These are phyloP conservation scores for Pseudachorutes palmiensis DNA, from an alignment of 1,140 invertebrate species.

Conservation along the genomic window DNA sequence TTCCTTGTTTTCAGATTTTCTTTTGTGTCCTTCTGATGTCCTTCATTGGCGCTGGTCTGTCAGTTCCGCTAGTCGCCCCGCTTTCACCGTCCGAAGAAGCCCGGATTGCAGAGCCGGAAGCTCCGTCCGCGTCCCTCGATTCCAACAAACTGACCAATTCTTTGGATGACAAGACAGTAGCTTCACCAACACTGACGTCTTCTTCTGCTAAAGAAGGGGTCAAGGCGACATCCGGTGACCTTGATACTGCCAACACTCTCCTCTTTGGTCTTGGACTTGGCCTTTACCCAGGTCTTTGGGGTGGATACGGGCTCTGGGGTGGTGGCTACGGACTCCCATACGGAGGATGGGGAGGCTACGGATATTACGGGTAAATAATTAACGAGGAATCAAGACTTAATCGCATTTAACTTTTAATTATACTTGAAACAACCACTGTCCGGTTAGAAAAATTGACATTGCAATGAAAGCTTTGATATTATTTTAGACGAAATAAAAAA, in stretches of 20 bases:
- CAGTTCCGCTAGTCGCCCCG: not conserved
- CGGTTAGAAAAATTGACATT: no score
- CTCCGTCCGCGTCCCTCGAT: no score
- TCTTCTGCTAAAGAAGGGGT: no score
- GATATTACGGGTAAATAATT: not conserved
- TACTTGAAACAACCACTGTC: no score
- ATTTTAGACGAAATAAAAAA: no score
- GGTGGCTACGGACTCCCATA: not conserved
- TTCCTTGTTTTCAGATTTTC: not conserved
- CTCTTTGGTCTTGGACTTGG: not conserved
- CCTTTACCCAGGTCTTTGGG: not conserved
- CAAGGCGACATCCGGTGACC: not conserved
- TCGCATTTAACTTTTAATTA: no score
- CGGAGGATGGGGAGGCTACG: not conserved
- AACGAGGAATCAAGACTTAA: no score
- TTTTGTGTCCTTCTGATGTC: not conserved
- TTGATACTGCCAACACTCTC: not conserved
- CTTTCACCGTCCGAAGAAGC: not conserved
- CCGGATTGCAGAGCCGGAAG: not conserved
- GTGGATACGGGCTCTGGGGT: not conserved
- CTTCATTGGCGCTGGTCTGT: not conserved
- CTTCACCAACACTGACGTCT: not conserved
- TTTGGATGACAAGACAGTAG: not conserved
- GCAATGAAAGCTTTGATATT: no score
- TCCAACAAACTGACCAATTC: no score